Percentiles rank a stretch among this genome's conserved stretches.
Conservation (phyloP, 2,113 vertebrate genomes). For the Barbus barbus region DNA sequence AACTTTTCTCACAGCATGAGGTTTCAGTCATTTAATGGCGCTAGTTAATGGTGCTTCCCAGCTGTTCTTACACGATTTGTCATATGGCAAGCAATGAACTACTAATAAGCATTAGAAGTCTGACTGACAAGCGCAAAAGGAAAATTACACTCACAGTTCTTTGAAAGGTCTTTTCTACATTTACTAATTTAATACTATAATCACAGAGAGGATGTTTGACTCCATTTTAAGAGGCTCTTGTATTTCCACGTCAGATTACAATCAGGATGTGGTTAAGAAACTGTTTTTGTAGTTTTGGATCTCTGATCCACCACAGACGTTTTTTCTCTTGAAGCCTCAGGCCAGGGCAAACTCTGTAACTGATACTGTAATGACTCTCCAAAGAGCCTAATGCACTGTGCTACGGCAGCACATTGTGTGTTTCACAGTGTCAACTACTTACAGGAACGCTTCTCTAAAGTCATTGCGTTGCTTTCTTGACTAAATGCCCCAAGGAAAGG, state of each 20-base stretch:
- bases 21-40: constrained; percentile 6
- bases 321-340: constrained; percentile 14
- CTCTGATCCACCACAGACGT: constrained; percentile 17
- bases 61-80: constrained; percentile 29
- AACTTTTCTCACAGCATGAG: constrained; percentile 26
- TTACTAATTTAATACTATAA: constrained; percentile 16
- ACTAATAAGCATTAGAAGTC: constrained; percentile 5
- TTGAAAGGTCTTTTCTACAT: background rate
- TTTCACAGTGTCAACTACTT: constrained; percentile 45
- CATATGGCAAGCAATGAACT: constrained; percentile 3
- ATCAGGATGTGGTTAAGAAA: constrained; percentile 20
- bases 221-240: background rate
- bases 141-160: background rate
- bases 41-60: constrained; percentile 27
- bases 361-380: constrained; percentile 52
- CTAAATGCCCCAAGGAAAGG: constrained; percentile 40
- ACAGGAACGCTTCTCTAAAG: constrained; percentile 30
- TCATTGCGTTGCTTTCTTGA: constrained; percentile 44
- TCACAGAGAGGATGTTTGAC: background rate
- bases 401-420: constrained; percentile 48
- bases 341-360: constrained; percentile 41
- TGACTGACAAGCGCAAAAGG: constrained; percentile 24
- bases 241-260: background rate
- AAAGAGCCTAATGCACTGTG: constrained; percentile 28
- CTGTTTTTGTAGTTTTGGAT: constrained; percentile 17